These are phyloP conservation scores for Dicranocentrus wangi DNA, from an alignment of 2,888 invertebrate species.

Conservation along the genomic window DNA sequence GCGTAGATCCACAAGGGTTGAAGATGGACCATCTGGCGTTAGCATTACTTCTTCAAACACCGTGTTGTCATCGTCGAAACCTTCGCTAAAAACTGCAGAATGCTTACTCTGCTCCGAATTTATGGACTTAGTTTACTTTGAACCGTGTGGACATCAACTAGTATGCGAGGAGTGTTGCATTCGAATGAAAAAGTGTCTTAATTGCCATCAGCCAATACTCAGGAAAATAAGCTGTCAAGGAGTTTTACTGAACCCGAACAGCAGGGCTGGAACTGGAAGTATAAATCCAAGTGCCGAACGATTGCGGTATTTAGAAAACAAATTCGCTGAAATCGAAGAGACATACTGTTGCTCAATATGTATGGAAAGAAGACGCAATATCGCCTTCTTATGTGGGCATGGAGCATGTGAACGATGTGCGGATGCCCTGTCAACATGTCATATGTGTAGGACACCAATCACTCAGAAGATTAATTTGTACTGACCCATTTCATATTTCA, in stretches of 20 bases:
- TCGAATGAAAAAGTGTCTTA: constrained; percentile 85
- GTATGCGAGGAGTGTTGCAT: constrained; percentile 85
- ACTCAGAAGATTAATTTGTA: constrained; percentile 83
- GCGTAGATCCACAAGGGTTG: constrained; percentile 33
- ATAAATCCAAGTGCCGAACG: constrained; percentile 80
- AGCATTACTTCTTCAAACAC: constrained; percentile 14
- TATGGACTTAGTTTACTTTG: constrained; percentile 80
- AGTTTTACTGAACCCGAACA: constrained; percentile 42
- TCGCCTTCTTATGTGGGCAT: constrained; percentile 92
- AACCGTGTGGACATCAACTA: constrained; percentile 84
- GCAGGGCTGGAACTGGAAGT: constrained; percentile 29
- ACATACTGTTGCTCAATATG: constrained; percentile 90
- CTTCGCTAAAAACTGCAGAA: constrained; percentile 75
- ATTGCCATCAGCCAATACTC: constrained; percentile 80
- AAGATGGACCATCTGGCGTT: constrained; percentile 30
- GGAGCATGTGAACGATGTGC: constrained; percentile 88
- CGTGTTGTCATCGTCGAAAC: constrained; percentile 12
- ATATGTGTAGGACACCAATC: constrained; percentile 88
- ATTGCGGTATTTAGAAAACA: constrained; percentile 82
- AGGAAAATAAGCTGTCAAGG: constrained; percentile 73
- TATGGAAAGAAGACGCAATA: constrained; percentile 87
- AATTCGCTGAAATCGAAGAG: constrained; percentile 90
- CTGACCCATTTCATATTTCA: constrained; percentile 71
- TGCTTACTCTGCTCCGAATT: constrained; percentile 85
- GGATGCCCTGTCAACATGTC: constrained; percentile 86